Percentiles rank a stretch among this genome's conserved stretches.
Evolutionary conservation across 2,888 invertebrate species (phyloP).

Genomic region (Drosophila rellima): DNA sequence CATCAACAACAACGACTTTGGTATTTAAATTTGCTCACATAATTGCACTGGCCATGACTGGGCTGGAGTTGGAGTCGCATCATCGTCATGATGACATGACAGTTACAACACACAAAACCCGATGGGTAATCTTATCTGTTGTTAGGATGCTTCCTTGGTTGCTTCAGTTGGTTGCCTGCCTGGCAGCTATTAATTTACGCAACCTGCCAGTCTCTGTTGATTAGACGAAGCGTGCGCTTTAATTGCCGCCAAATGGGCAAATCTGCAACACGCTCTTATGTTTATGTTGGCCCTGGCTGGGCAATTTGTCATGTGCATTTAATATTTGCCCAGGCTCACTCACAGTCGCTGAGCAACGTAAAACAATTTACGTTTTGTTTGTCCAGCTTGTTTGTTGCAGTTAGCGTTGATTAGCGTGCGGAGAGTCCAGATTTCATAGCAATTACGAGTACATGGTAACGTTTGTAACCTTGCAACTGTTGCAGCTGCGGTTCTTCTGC

Average conservation of each 20-base stretch:
- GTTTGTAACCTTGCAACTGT: constrained; percentile 35
- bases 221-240: constrained; percentile 82
- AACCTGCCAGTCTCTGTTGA: constrained; percentile 79
- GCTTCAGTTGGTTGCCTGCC: constrained; percentile 56
- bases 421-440: constrained; percentile 53
- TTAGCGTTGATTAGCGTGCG: constrained; percentile 80
- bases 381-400: constrained; percentile 82
- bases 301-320: constrained; percentile 80
- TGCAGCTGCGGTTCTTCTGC: constrained; percentile 46
- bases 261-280: constrained; percentile 74
- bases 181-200: constrained; percentile 81
- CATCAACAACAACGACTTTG: constrained; percentile 48
- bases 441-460: constrained; percentile 69
- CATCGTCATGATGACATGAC: constrained; percentile 82
- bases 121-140: constrained; percentile 68
- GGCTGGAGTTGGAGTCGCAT: constrained; percentile 55
- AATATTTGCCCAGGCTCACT: constrained; percentile 60
- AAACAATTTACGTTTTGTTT: constrained; percentile 82
- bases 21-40: constrained; percentile 83
- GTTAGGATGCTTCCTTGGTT: constrained; percentile 22
- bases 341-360: too few relatives aligned
- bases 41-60: constrained; percentile 73
- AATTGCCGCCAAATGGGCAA: constrained; percentile 78
- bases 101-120: constrained; percentile 73
- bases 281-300: constrained; percentile 33